Base-by-base conservation (phyloP, 2,888 invertebrate genomes). In the Fragum whitleyi region DNA sequence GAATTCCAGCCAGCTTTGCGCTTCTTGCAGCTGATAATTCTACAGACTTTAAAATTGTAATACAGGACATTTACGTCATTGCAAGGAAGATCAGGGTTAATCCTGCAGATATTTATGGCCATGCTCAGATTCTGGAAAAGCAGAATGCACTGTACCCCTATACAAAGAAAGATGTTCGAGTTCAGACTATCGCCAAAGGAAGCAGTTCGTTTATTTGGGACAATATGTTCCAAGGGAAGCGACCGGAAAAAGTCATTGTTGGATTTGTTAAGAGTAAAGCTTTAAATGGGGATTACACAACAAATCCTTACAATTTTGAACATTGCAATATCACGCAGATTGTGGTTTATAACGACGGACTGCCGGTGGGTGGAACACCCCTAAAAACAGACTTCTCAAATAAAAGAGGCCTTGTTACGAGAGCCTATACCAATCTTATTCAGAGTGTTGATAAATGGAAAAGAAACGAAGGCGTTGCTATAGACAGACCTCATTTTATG, bases 221-320 rank as follows among this genome's bases (percentile, higher is more conserved):
- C 47, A 83, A 82, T 42, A 47, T 83, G 51, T 83, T 83, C 55
- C 76, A 75, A 28, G 76, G 77, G 11, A 55, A 74, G 47, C 61
- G 71, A 69, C 76, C 85, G 7, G 68, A 72, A 26, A 51, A 51
- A 19, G 47, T 79, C 0, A 57, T 42, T 39, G 51, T 81, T 32
- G 77, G 76, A 6, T 85, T 85, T 47, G 79, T 77, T 7, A 61
- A 82, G 28, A 72, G 77, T 23, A 74, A 51, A 29, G 77, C 68
- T 16, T 42, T 77, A 19, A 75, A 68, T 32, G 81, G 85, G 14
- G 70, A 68, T 59, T 79, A 79, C 39, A 62, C 73, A 7, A 53
- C 68, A 32, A 85, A 85, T 51, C 82, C 78, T 14, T 85, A 73
- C 72, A 74, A 80, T 39, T 85, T 85, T 51, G 74, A 80, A 68